These are phyloP conservation scores for Tricholaema leucomelas DNA, from an alignment of 2,113 vertebrate genomes.

Conservation along the genomic window DNA sequence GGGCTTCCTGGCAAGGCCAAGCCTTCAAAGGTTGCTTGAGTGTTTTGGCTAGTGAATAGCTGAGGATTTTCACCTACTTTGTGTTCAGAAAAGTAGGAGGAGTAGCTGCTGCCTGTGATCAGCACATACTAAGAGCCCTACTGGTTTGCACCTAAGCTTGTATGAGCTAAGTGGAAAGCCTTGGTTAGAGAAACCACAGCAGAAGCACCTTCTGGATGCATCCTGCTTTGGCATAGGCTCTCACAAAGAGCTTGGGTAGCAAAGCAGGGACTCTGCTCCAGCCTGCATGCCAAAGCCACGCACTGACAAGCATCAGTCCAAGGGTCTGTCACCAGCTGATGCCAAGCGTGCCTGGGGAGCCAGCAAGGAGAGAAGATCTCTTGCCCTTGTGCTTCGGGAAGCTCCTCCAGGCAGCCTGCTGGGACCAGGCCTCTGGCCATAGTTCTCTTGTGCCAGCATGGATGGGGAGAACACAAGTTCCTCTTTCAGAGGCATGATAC, in stretches of 20 bases:
- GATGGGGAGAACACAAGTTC: neutral
- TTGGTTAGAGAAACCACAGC: neutral
- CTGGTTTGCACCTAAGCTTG: neutral
- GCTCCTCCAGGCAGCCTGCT: neutral
- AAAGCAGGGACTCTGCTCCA: accelerated
- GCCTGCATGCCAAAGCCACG: neutral
- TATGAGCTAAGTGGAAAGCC: neutral
- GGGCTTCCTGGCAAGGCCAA: neutral
- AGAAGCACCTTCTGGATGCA: neutral
- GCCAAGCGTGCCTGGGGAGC: neutral
- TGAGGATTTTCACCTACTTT: neutral
- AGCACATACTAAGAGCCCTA: neutral
- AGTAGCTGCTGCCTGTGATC: neutral
- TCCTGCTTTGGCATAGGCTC: neutral
- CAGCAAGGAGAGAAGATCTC: neutral
- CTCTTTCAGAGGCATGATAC: neutral
- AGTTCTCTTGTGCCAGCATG: neutral
- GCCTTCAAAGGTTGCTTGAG: neutral
- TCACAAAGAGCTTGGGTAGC: neutral
- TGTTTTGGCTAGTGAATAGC: neutral
- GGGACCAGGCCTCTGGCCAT: neutral
- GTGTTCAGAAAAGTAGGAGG: neutral
- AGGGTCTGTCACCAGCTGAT: neutral
- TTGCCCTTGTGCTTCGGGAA: neutral
- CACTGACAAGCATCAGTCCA: neutral